Percentiles rank a stretch among this genome's conserved stretches.
Evolutionary conservation across 37 sponge, comb jelly and placozoan genomes (phyloP).

Genomic region (Ianthella basta): DNA sequence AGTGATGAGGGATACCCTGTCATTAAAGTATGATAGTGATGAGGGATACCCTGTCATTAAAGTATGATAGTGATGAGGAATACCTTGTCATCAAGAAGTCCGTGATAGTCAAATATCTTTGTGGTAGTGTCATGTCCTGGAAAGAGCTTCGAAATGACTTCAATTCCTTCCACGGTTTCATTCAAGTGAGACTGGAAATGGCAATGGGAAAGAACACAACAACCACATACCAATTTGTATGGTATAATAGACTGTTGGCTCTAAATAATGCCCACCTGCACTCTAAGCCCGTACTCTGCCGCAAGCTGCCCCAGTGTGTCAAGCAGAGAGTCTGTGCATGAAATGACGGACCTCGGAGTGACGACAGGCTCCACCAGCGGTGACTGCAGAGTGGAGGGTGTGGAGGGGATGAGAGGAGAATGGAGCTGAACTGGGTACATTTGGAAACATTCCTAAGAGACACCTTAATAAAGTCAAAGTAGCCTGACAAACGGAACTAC

Average conservation of each 20-base stretch:
- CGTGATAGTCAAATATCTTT: constrained; percentile 27
- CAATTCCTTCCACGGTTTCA: constrained; percentile 56
- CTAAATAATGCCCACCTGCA: constrained; percentile 56
- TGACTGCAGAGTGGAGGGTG: constrained; percentile 28
- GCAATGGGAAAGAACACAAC: not conserved
- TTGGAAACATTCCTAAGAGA: no score
- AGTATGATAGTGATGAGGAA: not conserved
- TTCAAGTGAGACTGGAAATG: constrained; percentile 37
- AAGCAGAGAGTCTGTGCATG: constrained; percentile 47
- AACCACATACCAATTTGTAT: no score
- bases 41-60: no score
- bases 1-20: no score
- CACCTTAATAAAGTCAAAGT: no score
- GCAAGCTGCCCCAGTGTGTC: constrained; percentile 52
- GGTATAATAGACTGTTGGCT: no score
- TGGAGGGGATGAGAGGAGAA: not conserved
- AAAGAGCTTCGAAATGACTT: constrained; percentile 32
- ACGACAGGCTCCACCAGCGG: constrained; percentile 61
- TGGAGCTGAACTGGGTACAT: no score
- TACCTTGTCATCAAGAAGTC: constrained; percentile 54
- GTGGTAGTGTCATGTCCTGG: constrained; percentile 35
- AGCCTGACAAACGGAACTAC: no score
- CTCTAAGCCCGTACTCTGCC: constrained; percentile 19
- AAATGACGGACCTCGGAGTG: constrained; percentile 66
- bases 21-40: no score